Base-by-base conservation (phyloP, 1,140 invertebrate genomes). In the Caenorhabditis remanei region DNA sequence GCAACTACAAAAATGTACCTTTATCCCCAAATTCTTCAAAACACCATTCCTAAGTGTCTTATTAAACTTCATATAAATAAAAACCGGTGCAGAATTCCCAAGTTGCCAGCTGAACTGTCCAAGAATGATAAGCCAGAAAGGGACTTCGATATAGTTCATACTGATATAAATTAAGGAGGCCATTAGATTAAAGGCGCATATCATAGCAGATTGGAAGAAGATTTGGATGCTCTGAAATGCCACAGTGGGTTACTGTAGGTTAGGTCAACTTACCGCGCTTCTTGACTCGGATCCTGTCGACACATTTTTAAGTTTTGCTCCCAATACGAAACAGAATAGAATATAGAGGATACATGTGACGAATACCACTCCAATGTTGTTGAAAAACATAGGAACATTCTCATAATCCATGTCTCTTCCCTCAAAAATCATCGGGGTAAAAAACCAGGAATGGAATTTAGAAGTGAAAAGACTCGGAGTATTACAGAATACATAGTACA, bases 201-300 rank as follows among this genome's bases (percentile, higher is more conserved):
- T 63, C 61, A 63, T 63, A 7, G 61, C 61, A 21, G 61, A 63
- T 63, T 63, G 61, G 11, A 63, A 63, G 24, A 63, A 63, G 8
- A 63, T 63, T 40, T 63, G 61, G 21, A 8, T 63, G 24, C 61
- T 63, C 9, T 32, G 32, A 32, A 32, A 32, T 32, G 2, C 1
- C 2, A 1, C 32, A 32, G 0, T 32, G 32, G 1, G 32, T 32
- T 32, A 32, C 32, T 32, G 32, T 32, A 32, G 32, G 32, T 32
- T 32, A 32, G 32, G 1, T 32, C 32, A 32, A 32, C 32, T 0
- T 32, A 32, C 32, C 32, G 32, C 32, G 61, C 24, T 32, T 63
- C 32, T 32, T 63, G 61, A 32, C 21, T 24, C 11, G 24, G 61
- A 63, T 4, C 21, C 61, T 4, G 2, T 24, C 8, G 24, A 21